phyloP scores from a whole-genome alignment of 2,113 vertebrate genomes.

The Entelurus aequoreus region DNA sequence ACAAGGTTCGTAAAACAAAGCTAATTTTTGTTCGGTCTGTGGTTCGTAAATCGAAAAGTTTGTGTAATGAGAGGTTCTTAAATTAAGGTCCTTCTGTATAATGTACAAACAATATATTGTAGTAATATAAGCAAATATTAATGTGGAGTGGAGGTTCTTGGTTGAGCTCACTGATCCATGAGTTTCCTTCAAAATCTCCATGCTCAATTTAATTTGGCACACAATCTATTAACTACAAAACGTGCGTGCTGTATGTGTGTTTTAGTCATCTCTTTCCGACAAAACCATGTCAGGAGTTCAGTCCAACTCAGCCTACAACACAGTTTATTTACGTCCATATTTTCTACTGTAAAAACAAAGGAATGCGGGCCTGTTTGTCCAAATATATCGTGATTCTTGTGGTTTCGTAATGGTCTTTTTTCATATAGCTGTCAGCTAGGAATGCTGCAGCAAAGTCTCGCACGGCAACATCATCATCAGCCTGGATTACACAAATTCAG shows the following conservation, averaged over 20 bases:
- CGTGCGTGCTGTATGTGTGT: slow-evolving; percentile 14
- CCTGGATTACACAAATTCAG: slow-evolving; percentile 25
- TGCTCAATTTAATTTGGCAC: slow-evolving; percentile 52
- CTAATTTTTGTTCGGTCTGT: too few species aligned
- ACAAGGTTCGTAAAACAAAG: too few species aligned
- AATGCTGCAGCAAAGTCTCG: slow-evolving; percentile 57
- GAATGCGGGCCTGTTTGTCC: slow-evolving; percentile 43
- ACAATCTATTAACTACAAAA: slow-evolving; percentile 15
- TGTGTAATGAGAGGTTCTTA: too few species aligned
- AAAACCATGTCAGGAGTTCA: slow-evolving; percentile 3
- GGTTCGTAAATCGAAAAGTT: too few species aligned
- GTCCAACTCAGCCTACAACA: slow-evolving; percentile 25
- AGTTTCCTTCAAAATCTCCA: slow-evolving; percentile 36
- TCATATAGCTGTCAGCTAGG: slow-evolving; percentile 57
- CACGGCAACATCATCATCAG: slow-evolving; percentile 51
- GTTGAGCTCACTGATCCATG: slow-evolving; percentile 56
- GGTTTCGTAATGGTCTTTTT: slow-evolving; percentile 53
- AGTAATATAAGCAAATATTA: slow-evolving; percentile 26
- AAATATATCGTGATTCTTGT: slow-evolving; percentile 46
- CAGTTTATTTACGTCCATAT: slow-evolving; percentile 28
- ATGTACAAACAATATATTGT: too few species aligned
- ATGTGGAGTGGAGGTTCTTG: slow-evolving; percentile 22
- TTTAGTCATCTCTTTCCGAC: not conserved
- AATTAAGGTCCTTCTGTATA: too few species aligned
- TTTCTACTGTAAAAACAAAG: slow-evolving; percentile 43